Evolutionary conservation across 2,113 vertebrate species (phyloP).

Genomic region (Microcebus ravelobensis): DNA sequence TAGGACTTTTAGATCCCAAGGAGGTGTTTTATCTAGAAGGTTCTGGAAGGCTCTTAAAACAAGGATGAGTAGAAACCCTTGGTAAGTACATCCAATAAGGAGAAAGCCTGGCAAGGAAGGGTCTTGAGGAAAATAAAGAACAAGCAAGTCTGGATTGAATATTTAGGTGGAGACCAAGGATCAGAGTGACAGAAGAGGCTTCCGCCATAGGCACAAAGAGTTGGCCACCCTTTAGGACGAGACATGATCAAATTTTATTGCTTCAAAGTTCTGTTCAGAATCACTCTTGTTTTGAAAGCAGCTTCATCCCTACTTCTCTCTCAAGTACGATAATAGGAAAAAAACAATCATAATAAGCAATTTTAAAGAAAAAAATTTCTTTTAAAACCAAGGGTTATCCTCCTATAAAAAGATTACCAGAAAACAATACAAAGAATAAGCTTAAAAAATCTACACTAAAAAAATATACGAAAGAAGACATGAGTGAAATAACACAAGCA

Average conservation of each 20-base stretch:
- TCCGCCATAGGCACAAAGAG: background rate
- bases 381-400: background rate
- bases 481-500: background rate
- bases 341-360: background rate
- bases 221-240: background rate
- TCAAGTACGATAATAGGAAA: background rate
- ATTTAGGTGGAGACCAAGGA: background rate
- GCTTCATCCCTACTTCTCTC: background rate
- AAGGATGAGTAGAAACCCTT: background rate
- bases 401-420: background rate
- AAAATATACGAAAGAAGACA: background rate
- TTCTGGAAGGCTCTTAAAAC: background rate
- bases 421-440: background rate
- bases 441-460: background rate
- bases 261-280: background rate
- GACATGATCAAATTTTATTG: background rate
- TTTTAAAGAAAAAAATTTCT: background rate
- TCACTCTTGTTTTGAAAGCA: background rate
- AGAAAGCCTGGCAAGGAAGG: background rate
- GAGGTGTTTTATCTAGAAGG: background rate
- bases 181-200: background rate
- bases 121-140: background rate
- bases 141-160: background rate
- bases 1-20: background rate
- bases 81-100: background rate